These are phyloP conservation scores for Perca fluviatilis DNA, from an alignment of 2,113 vertebrate species.

Conservation along the genomic window DNA sequence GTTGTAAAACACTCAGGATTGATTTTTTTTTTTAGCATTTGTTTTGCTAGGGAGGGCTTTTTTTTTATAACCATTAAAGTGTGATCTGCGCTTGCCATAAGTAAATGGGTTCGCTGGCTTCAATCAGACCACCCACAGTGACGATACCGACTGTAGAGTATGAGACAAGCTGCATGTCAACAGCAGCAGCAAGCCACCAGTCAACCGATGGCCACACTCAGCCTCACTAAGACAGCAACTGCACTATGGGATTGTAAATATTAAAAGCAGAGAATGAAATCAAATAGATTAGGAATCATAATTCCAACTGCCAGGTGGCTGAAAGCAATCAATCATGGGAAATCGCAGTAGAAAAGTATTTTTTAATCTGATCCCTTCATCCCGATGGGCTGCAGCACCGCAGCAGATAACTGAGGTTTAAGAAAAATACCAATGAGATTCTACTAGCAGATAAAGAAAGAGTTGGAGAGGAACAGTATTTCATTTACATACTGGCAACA, in stretches of 20 bases:
- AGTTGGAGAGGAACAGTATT: conserved; percentile 24
- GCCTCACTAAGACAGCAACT: conserved; percentile 17
- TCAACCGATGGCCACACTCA: conserved; percentile 15
- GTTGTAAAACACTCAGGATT: conserved; percentile 44
- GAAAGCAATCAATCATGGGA: conserved; percentile 55
- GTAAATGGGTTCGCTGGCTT: conserved; percentile 29
- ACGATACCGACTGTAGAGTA: not conserved
- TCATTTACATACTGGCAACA: conserved; percentile 38
- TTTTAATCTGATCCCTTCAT: conserved; percentile 43
- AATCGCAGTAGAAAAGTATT: conserved; percentile 31
- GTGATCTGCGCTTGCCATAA: conserved; percentile 1
- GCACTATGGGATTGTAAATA: conserved; percentile 37
- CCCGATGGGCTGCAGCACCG: conserved; percentile 11
- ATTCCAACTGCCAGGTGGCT: conserved; percentile 28
- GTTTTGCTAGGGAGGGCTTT: not conserved
- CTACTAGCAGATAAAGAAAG: conserved; percentile 30
- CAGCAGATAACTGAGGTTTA: conserved; percentile 23
- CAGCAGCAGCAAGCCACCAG: conserved; percentile 34
- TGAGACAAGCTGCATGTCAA: conserved; percentile 35
- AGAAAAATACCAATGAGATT: conserved; percentile 33
- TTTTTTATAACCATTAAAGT: conserved; percentile 26
- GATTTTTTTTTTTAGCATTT: conserved; percentile 27
- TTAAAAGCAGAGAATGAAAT: conserved; percentile 63
- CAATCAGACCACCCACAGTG: conserved; percentile 24
- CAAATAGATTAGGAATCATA: conserved; percentile 50